Base-by-base conservation (phyloP, 2,113 vertebrate species). In the Tragelaphus imberbis region DNA sequence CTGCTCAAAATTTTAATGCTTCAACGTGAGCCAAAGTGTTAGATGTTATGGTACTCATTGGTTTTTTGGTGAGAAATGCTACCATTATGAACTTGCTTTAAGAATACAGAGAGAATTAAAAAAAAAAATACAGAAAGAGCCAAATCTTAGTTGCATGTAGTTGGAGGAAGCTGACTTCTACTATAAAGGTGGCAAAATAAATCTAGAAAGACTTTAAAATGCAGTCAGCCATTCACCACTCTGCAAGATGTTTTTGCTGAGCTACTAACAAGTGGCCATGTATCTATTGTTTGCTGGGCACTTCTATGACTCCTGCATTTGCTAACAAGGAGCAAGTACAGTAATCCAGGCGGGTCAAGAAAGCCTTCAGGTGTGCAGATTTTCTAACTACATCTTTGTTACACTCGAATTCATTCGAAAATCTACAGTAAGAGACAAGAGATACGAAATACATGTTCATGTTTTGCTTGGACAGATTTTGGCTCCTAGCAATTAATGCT, bases 401-500 rank as follows among this genome's bases (percentile, higher is more conserved):
- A 82, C 89, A 33, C 98, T 98, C 79, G 53, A 97, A 98, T 90
- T 98, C 98, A 97, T 98, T 98, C 1, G 36, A 97, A 98, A 98
- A 98, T 98, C 0, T 27, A 96, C 95, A 98, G 87, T 97, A 98
- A 97, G 97, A 98, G 98, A 98, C 80, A 97, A 98, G 98, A 98
- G 96, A 96, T 96, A 97, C 97, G 97, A 98, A 98, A 98, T 98
- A 98, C 98, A 96, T 96, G 97, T 97, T 98, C 98, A 85, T 97
- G 89, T 98, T 98, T 98, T 98, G 98, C 97, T 98, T 97, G 92
- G 97, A 98, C 98, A 98, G 99, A 98, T 98, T 97, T 96, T 98
- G 97, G 98, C 99, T 99, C 85, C 98, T 94, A 98, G 98, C 98
- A 98, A 99, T 98, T 98, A 99, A 98, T 98, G 97, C 95, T 90